Evolutionary conservation across 2,113 vertebrate species (phyloP).

Genomic region (Polyodon spathula): DNA sequence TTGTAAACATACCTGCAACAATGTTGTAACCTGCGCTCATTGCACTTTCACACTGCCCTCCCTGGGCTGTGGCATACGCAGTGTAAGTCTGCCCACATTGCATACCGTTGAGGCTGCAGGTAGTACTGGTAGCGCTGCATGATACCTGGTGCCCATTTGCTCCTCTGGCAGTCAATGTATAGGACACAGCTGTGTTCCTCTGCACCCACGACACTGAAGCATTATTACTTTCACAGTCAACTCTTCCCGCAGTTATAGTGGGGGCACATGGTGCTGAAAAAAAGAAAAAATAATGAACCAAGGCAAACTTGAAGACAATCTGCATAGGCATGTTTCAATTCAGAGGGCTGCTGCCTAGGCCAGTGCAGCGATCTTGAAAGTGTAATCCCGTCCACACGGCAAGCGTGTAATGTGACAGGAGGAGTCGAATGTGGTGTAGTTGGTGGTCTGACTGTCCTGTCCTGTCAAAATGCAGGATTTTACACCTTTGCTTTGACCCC

Average conservation of each 20-base stretch:
- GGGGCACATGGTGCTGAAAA: conserved; percentile 52
- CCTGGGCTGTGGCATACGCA: conserved; percentile 33
- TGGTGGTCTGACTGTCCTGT: conserved; percentile 9
- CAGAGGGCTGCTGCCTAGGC: too few species aligned
- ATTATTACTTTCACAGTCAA: conserved; percentile 31
- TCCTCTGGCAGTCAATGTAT: conserved; percentile 28
- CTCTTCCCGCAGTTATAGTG: conserved; percentile 23
- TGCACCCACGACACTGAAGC: conserved; percentile 41
- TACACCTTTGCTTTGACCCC: conserved; percentile 34
- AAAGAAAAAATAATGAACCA: background rate
- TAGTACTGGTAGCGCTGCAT: conserved; percentile 34
- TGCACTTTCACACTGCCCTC: conserved; percentile 43
- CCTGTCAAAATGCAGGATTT: conserved; percentile 39
- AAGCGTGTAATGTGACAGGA: conserved; percentile 28
- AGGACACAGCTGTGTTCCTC: conserved; percentile 35
- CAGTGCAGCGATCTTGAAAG: conserved; percentile 24
- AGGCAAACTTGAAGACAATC: background rate
- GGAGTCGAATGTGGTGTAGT: conserved; percentile 23
- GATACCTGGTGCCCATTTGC: conserved; percentile 24
- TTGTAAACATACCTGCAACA: conserved; percentile 40
- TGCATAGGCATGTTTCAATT: background rate
- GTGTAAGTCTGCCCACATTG: conserved; percentile 44
- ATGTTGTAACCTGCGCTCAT: conserved; percentile 31
- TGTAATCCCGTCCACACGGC: conserved; percentile 38
- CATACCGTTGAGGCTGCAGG: conserved; percentile 39